Conservation (phyloP, 2,888 invertebrate genomes). For the Stenodera caucasica region DNA sequence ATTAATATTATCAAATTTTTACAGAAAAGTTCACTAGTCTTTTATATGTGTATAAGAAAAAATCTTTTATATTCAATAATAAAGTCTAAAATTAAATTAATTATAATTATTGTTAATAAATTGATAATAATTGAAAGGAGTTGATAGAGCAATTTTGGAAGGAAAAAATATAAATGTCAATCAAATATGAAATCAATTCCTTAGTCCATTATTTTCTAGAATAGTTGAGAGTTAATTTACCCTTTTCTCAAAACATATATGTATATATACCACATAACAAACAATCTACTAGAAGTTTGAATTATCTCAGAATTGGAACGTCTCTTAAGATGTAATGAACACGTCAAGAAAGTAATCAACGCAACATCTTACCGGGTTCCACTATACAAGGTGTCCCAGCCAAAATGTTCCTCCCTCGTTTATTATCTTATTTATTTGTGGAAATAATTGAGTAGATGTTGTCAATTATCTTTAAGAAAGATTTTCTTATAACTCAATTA, state of each 20-base stretch:
- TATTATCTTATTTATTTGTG: no score
- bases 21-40: conserved; percentile 7
- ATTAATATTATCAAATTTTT: conserved; percentile 3
- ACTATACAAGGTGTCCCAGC: no score
- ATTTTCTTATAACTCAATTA: no score
- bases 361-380: conserved; percentile 38
- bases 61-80: background rate
- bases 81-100: no score
- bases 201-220: background rate
- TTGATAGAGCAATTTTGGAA: background rate
- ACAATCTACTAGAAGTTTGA: conserved; percentile 35
- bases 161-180: background rate
- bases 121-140: background rate
- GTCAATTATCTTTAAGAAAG: no score
- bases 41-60: background rate
- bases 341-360: conserved; percentile 48
- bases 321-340: conserved; percentile 45
- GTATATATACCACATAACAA: conserved; percentile 32
- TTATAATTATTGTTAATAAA: background rate
- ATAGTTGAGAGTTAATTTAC: conserved; percentile 22
- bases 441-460: no score
- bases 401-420: no score
- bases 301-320: conserved; percentile 42
- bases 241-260: conserved; percentile 17
- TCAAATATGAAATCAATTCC: conserved; percentile 7